A percentile compares a stretch with the other conserved stretches of the same genome.
Evolutionary conservation across 2,113 vertebrate species (phyloP).

Genomic region (Cheilinus undulatus): DNA sequence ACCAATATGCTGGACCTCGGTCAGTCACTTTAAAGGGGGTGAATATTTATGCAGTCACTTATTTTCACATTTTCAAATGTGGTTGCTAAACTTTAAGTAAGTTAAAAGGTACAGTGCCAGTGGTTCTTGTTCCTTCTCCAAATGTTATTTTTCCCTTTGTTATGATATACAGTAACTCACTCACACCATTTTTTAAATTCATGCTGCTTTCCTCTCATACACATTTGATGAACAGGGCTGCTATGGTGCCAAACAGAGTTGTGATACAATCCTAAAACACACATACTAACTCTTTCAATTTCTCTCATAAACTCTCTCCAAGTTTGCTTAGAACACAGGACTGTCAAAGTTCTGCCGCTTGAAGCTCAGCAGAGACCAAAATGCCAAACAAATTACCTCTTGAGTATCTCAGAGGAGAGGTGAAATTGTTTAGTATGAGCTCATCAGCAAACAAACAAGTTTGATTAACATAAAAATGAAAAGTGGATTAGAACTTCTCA

Average conservation of each 20-base stretch:
- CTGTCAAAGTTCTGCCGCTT: constrained; percentile 11
- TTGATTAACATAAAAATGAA: constrained; percentile 1
- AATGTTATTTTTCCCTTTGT: constrained; percentile 27
- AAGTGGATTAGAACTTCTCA: neutral
- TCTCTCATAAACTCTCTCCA: constrained; percentile 11
- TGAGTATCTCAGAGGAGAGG: neutral
- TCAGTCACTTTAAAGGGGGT: too few relatives aligned
- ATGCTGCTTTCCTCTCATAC: constrained; percentile 18
- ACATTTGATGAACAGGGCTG: constrained; percentile 38
- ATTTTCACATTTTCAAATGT: neutral
- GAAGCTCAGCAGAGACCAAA: constrained; percentile 1
- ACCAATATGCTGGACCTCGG: too few relatives aligned
- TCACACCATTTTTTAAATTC: neutral
- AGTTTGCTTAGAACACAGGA: neutral
- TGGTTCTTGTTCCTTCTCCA: neutral
- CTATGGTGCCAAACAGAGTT: constrained; percentile 5
- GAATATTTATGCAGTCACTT: too few relatives aligned
- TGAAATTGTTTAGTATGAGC: neutral
- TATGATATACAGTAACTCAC: neutral
- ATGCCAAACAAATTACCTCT: neutral
- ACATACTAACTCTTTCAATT: neutral
- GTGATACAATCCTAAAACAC: constrained; percentile 33
- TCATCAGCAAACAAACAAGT: neutral
- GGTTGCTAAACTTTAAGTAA: neutral
- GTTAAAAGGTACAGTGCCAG: constrained; percentile 12